phyloP scores from a whole-genome alignment of 2,888 invertebrate species.

The Tipula confusa region DNA sequence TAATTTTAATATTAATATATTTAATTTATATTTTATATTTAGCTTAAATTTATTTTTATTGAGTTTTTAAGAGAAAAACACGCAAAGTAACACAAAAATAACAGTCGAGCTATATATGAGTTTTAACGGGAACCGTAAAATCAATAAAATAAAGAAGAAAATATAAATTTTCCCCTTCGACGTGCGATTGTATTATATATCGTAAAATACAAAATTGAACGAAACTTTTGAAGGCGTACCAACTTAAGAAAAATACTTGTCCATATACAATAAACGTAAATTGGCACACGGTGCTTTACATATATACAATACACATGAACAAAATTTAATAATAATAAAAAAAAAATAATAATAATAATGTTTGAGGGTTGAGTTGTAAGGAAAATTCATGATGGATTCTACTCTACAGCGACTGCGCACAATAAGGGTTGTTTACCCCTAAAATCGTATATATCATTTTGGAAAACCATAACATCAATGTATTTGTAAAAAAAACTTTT shows the following conservation, averaged over 20 bases:
- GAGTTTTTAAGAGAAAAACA: neutral
- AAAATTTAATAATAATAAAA: no score
- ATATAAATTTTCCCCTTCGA: neutral
- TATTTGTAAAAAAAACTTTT: neutral
- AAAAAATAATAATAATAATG: no score
- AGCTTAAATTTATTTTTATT: neutral
- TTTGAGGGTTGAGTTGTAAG: neutral
- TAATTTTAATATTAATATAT: neutral
- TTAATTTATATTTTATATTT: conserved; percentile 13
- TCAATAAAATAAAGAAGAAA: conserved; percentile 3
- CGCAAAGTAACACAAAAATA: conserved; percentile 20
- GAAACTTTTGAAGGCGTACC: neutral
- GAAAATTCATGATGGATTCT: conserved; percentile 25
- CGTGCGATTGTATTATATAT: neutral
- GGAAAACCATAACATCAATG: neutral
- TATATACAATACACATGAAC: neutral
- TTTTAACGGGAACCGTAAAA: conserved; percentile 20
- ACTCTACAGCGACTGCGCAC: neutral
- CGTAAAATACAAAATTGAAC: neutral
- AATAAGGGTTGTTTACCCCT: conserved; percentile 20
- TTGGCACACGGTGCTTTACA: neutral
- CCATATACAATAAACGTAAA: neutral
- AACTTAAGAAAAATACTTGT: neutral
- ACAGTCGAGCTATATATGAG: neutral
- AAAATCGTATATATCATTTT: neutral